Evolutionary conservation across 1,140 invertebrate genomes (phyloP), one percentile per base, ranked within the genome.

Genomic region (Bradysia coprophila): DNA sequence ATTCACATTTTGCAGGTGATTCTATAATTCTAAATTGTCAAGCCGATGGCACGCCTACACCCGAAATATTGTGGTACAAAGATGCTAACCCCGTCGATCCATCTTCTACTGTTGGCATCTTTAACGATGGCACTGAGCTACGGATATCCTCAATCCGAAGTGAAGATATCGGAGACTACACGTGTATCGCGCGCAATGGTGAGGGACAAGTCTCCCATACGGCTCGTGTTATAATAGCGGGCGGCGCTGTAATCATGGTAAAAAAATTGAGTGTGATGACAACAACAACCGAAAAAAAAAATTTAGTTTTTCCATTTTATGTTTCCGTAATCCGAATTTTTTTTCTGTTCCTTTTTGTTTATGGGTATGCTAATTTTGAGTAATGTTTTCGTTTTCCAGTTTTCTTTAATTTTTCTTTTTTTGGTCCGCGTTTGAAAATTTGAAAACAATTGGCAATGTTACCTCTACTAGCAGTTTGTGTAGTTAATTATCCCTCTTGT

Each of bases 141-240:
- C 75, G 85, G 51, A 91, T 97, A 57, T 79, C 78, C 46, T 88
- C 82, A 57, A 83, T 95, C 52, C 73, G 86, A 48, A 79, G 82
- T 59, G 81, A 88, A 51, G 90, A 96, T 59, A 92, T 94, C 48
- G 91, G 90, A 15, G 87, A 93, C 62, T 96, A 95, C 61, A 88
- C 82, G 42, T 95, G 91, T 67, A 84, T 89, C 50, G 90, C 90
- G 46, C 73, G 82, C 45, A 97, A 96, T 66, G 82, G 84, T 47
- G 88, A 95, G 66, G 91, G 91, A 21, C 84, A 89, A 62, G 85
- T 93, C 46, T 88, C 84, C 53, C 87, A 94, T 62, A 90, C 84
- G 23, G 87, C 90, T 39, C 77, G 90, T 57, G 84, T 96, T 53
- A 88, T 95, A 56, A 87, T 95, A 57, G 91, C 91, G 55, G 91